These are phyloP conservation scores for Cyclophora albipunctata DNA, from an alignment of 2,888 invertebrate genomes.

Conservation along the genomic window DNA sequence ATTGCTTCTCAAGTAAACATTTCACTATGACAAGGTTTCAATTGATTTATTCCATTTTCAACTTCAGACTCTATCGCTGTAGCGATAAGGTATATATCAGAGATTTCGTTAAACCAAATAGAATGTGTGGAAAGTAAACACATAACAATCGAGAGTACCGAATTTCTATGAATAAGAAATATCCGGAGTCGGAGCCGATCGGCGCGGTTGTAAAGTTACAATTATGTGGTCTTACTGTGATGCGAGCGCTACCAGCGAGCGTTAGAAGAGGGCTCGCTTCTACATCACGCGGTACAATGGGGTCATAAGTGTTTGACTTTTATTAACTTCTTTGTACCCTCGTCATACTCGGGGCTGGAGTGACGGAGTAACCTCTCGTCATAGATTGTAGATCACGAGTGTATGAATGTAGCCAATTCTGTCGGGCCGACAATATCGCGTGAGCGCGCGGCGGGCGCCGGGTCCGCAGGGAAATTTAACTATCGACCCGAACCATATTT, in stretches of 20 bases:
- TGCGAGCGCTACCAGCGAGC: not conserved
- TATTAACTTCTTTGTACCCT: too few relatives aligned
- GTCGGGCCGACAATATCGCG: too few relatives aligned
- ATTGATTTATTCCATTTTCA: not conserved
- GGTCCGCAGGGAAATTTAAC: slow-evolving; percentile 12
- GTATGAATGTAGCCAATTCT: too few relatives aligned
- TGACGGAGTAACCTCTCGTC: too few relatives aligned
- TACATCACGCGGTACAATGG: too few relatives aligned
- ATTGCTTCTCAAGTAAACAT: slow-evolving; percentile 28
- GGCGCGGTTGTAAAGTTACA: not conserved
- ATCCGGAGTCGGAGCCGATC: slow-evolving; percentile 14
- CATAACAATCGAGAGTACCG: slow-evolving; percentile 23
- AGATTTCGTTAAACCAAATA: not conserved
- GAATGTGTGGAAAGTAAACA: slow-evolving; percentile 15
- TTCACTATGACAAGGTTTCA: slow-evolving; percentile 14
- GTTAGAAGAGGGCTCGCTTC: too few relatives aligned
- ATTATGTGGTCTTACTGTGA: too few relatives aligned
- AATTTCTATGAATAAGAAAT: slow-evolving; percentile 41
- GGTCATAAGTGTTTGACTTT: too few relatives aligned
- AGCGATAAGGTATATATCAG: slow-evolving; percentile 3
- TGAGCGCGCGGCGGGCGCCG: not conserved
- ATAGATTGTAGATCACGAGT: too few relatives aligned
- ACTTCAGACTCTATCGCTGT: slow-evolving; percentile 8
- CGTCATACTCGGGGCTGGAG: too few relatives aligned
- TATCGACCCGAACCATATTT: slow-evolving; percentile 3